A percentile compares a stretch with the other conserved stretches of the same genome.
phyloP scores from a whole-genome alignment of 2,113 vertebrate species.

The Cacatua alba region DNA sequence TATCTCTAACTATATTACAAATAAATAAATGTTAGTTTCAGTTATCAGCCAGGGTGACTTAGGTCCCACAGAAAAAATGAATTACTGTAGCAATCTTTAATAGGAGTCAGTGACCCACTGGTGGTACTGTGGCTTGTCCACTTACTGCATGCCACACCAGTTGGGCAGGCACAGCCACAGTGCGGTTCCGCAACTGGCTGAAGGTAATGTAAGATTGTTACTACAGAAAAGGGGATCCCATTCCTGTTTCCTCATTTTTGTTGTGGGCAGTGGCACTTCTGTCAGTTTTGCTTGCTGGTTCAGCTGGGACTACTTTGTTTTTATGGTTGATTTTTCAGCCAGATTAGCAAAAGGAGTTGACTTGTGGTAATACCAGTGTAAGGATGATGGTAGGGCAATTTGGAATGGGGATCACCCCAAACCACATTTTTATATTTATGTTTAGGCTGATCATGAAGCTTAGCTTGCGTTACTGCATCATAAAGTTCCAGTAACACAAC shows the following conservation, averaged over 20 bases:
- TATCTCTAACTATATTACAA: not conserved
- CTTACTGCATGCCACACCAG: fast-evolving
- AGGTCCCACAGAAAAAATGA: not conserved
- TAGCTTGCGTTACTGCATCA: not conserved
- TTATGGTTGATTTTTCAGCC: not conserved
- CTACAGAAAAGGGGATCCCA: not conserved
- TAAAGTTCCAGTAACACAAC: not conserved
- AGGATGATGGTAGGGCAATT: not conserved
- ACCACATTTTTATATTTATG: not conserved
- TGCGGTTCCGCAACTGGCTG: not conserved
- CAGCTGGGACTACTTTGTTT: not conserved
- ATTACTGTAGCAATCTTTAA: not conserved
- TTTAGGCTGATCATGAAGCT: not conserved
- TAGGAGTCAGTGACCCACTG: not conserved
- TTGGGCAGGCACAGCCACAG: fast-evolving
- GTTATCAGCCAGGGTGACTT: not conserved
- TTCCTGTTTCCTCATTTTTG: not conserved
- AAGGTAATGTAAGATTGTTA: not conserved
- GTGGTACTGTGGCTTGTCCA: not conserved
- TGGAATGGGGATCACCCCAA: not conserved
- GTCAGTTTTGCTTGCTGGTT: not conserved
- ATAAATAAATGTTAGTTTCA: not conserved
- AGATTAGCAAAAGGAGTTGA: not conserved
- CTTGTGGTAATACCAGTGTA: not conserved
- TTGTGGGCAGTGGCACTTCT: not conserved